phyloP scores from a whole-genome alignment of 2,113 vertebrate genomes.

The Albula glossodonta region DNA sequence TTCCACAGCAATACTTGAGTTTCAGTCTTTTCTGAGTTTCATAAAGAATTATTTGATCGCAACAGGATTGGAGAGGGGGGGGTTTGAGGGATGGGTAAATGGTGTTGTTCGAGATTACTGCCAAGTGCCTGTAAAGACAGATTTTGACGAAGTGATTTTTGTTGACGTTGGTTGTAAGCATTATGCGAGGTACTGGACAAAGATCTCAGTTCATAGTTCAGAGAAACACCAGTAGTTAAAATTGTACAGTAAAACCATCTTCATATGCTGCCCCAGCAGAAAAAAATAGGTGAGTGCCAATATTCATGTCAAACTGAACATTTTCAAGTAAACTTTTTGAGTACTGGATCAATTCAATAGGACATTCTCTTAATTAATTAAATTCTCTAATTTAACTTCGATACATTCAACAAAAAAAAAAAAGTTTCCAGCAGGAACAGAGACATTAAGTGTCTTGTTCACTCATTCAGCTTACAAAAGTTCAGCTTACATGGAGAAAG shows the following conservation, averaged over 20 bases:
- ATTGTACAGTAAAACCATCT: not conserved
- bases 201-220: not conserved
- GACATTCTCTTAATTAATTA: not conserved
- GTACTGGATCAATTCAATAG: not conserved
- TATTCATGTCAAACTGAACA: constrained; percentile 11
- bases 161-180: not conserved
- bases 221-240: not conserved
- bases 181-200: not conserved
- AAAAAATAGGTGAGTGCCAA: not conserved
- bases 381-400: not conserved
- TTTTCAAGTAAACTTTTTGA: not conserved
- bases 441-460: too few species aligned
- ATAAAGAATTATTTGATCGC: not conserved
- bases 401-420: not conserved
- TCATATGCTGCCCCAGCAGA: not conserved
- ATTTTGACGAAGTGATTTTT: not conserved
- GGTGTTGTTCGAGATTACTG: not conserved
- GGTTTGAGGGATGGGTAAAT: not conserved
- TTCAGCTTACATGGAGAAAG: not conserved
- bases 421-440: not conserved
- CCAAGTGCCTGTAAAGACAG: not conserved
- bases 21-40: not conserved
- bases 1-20: not conserved
- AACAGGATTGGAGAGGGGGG: not conserved
- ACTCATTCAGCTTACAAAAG: not conserved